These are phyloP conservation scores for Spondyliosoma cantharus DNA, from an alignment of 2,797 vertebrate genomes.

Conservation along the genomic window DNA sequence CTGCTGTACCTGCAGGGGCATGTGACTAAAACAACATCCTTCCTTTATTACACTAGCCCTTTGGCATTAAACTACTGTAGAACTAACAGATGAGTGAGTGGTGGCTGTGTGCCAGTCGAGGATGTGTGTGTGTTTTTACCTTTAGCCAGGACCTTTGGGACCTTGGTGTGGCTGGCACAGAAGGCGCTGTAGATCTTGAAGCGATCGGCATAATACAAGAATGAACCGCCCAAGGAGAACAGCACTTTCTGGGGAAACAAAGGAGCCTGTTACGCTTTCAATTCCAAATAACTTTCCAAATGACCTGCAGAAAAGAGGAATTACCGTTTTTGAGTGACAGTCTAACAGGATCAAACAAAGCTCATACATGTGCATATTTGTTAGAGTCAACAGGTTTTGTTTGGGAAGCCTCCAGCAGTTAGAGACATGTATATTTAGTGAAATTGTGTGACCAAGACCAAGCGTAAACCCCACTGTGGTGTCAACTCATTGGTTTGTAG, in stretches of 20 bases:
- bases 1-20: not conserved
- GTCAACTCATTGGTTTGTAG: too few species aligned
- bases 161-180: constrained; percentile 98
- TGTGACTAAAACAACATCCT: constrained; percentile 19
- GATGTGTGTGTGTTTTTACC: constrained; percentile 80
- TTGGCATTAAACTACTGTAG: not conserved
- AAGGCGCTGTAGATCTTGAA: constrained; percentile 99
- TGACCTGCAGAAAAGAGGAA: not conserved
- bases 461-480: too few species aligned
- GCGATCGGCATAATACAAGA: constrained; percentile 96
- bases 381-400: not conserved
- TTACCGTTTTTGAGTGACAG: not conserved
- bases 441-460: not conserved
- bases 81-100: not conserved
- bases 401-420: not conserved
- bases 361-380: too few species aligned
- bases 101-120: not conserved
- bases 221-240: constrained; percentile 97
- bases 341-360: too few species aligned
- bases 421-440: not conserved
- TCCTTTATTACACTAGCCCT: not conserved
- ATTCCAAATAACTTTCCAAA: not conserved
- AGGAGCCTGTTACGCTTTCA: not conserved
- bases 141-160: constrained; percentile 97
- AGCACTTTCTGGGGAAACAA: constrained; percentile 90